Base-by-base conservation (phyloP, 2,797 vertebrate species). In the Varecia variegata region DNA sequence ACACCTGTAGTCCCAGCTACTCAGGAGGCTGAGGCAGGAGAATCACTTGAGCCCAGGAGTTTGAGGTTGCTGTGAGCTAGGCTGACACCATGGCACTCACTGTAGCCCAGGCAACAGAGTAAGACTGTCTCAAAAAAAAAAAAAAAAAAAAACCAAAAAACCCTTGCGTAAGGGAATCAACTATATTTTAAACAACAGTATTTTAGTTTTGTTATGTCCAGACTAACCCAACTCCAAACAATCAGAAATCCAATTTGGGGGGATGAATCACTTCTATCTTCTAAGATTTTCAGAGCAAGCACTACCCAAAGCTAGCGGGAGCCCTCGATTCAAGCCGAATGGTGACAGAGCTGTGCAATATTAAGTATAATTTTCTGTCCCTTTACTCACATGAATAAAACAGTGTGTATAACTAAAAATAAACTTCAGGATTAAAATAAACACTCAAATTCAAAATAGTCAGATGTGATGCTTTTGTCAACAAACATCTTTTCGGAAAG, bases 391-490 rank as follows among this genome's bases (percentile, higher is more conserved):
- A 77, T 85, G 82, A 95, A 86, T 92, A 60, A 74, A 94, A 85
- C 86, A 85, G 71, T 60, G 40, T 73, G 7, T 70, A 10, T 43
- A 81, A 54, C 38, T 94, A 85, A 95, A 96, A 85, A 89, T 74
- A 94, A 94, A 88, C 35, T 35, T 60, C 15, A 30, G 92, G 38
- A 54, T 96, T 94, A 97, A 96, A 93, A 80, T 81, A 95, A 90
- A 60, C 43, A 92, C 62, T 80, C 14, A 62, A 15, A 47, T 82
- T 83, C 65, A 70, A 74, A 91, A 90, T 67, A 83, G 40, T 68
- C 43, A 18, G 4, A 82, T 23, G n/a, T 18, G 38, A 10, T 18
- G 32, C 77, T 93, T 58, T 43, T 25, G 45, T 80, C 74, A 77
- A 32, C 40, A 84, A 32, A 17, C 21, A 7, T 76, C 73, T 32